phyloP scores from a whole-genome alignment of 1,140 invertebrate species.

The Delia radicum region DNA sequence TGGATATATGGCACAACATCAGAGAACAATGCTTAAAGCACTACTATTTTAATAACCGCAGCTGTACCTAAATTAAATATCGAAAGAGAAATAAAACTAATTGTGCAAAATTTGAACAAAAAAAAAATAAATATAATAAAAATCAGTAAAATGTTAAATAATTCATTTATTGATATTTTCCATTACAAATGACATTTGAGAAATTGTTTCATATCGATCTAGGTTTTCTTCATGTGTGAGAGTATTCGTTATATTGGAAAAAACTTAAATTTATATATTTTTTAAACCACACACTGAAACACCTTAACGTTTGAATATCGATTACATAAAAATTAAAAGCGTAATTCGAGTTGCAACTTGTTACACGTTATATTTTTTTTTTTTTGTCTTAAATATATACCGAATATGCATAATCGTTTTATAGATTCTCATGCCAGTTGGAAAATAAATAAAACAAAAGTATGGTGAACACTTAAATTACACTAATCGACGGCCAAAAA shows the following conservation, averaged over 20 bases:
- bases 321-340: constrained; percentile 12
- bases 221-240: background rate
- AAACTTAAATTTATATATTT: background rate
- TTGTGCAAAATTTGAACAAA: background rate
- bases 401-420: background rate
- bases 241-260: background rate
- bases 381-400: no score
- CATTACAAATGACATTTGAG: constrained; percentile 1
- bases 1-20: no score
- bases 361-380: no score
- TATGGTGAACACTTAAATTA: no score
- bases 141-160: constrained; percentile 8
- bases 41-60: no score
- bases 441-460: no score
- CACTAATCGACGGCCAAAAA: no score
- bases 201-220: background rate
- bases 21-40: no score
- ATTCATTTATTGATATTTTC: constrained; percentile 18
- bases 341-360: constrained; percentile 11
- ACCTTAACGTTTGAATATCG: background rate
- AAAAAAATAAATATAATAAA: constrained; percentile 1
- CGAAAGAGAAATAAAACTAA: background rate
- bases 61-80: no score
- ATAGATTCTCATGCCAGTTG: background rate
- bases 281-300: constrained; percentile 1